A percentile compares a stretch with the other conserved stretches of the same genome.
phyloP scores from a whole-genome alignment of 2,888 invertebrate species.

The Pterostichus niger region DNA sequence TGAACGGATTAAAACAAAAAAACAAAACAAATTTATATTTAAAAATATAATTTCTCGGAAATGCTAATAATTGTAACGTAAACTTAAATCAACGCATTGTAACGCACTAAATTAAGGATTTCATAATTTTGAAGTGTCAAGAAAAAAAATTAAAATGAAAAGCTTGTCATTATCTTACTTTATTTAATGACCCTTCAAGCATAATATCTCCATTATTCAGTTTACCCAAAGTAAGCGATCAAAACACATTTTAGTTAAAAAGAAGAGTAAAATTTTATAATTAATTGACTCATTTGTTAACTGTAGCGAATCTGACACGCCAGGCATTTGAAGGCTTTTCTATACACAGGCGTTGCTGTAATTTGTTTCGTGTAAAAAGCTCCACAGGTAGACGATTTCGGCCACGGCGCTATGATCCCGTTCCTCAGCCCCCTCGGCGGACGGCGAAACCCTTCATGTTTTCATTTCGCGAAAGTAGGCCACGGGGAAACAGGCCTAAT shows the following conservation, averaged over 20 bases:
- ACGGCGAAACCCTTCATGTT: neutral
- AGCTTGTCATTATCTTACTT: neutral
- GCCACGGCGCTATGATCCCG: neutral
- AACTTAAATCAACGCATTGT: too few species aligned
- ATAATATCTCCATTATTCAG: constrained; percentile 25
- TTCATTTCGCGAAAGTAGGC: constrained; percentile 48
- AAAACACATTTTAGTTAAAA: constrained; percentile 36
- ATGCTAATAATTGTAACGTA: too few species aligned
- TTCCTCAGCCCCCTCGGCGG: neutral
- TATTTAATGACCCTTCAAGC: constrained; percentile 14
- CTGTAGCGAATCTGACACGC: constrained; percentile 22
- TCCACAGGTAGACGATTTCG: constrained; percentile 52
- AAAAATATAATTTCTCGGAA: too few species aligned
- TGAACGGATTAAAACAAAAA: too few species aligned
- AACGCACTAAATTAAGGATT: too few species aligned
- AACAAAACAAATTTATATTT: too few species aligned
- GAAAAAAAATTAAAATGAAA: too few species aligned
- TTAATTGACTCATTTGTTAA: constrained; percentile 53
- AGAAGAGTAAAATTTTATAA: constrained; percentile 41
- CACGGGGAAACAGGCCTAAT: constrained; percentile 30
- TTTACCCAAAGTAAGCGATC: constrained; percentile 27
- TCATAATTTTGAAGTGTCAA: too few species aligned
- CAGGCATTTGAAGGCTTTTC: constrained; percentile 3
- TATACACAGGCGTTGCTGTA: neutral
- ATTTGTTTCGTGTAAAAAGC: constrained; percentile 4